These are phyloP conservation scores for Drosophila pandora DNA, from an alignment of 1,140 invertebrate genomes.

Conservation along the genomic window DNA sequence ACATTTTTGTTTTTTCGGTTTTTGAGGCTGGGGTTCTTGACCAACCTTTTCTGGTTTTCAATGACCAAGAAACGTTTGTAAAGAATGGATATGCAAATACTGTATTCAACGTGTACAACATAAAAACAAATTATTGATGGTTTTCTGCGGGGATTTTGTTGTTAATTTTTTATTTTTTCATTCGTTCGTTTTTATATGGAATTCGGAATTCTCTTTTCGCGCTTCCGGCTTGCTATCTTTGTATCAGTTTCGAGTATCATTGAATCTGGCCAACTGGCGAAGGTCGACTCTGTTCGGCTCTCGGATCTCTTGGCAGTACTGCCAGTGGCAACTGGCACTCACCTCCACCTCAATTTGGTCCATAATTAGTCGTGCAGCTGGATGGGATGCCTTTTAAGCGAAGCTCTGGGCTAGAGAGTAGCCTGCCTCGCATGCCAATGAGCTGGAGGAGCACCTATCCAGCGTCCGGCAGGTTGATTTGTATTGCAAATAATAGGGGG, in stretches of 20 bases:
- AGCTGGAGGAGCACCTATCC: constrained; percentile 34
- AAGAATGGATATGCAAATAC: constrained; percentile 55
- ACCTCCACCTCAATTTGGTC: constrained; percentile 61
- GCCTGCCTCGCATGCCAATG: constrained; percentile 57
- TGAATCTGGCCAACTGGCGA: constrained; percentile 60
- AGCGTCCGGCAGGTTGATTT: constrained; percentile 36
- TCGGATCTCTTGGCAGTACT: constrained; percentile 17
- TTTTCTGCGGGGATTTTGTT: constrained; percentile 51
- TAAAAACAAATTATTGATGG: constrained; percentile 59
- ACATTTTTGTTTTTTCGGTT: not conserved
- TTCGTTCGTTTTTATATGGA: constrained; percentile 14
- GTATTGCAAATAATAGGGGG: constrained; percentile 39
- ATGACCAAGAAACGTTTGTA: constrained; percentile 17
- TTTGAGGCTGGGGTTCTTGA: constrained; percentile 17
- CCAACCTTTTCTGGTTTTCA: constrained; percentile 29
- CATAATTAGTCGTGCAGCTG: constrained; percentile 71
- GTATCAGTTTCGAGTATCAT: constrained; percentile 62
- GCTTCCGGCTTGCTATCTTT: constrained; percentile 67
- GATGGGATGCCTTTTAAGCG: constrained; percentile 51
- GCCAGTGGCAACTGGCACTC: constrained; percentile 17
- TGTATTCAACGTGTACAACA: constrained; percentile 26
- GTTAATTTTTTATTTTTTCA: not conserved
- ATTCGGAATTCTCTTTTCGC: constrained; percentile 46
- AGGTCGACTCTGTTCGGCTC: constrained; percentile 37
- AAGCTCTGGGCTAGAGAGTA: constrained; percentile 11